Percentiles rank a stretch among this genome's conserved stretches.
Conservation (phyloP, 1,140 invertebrate genomes). For the Sarcophaga bullata region DNA sequence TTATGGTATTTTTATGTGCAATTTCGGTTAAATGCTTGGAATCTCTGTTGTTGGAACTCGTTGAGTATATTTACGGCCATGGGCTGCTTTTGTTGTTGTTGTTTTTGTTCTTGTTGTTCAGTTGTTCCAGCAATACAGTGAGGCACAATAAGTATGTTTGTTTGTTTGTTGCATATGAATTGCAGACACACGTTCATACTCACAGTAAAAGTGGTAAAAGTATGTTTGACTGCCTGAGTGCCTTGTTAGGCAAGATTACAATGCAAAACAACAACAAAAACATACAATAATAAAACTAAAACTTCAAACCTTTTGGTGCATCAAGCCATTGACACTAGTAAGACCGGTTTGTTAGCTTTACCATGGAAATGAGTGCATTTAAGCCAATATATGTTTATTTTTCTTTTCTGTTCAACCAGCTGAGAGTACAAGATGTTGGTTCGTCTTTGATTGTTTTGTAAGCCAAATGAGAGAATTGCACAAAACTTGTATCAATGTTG, state of each 20-base stretch:
- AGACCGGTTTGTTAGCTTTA: conserved; percentile 37
- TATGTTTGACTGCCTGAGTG: conserved; percentile 22
- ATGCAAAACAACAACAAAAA: conserved; percentile 10
- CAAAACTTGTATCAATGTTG: too few species aligned
- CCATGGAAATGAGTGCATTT: neutral
- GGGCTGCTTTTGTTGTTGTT: conserved; percentile 20
- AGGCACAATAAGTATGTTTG: neutral
- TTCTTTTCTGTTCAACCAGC: neutral
- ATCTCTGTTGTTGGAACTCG: conserved; percentile 10
- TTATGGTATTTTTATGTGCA: neutral
- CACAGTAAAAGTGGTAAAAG: conserved; percentile 22
- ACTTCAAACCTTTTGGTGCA: conserved; percentile 29
- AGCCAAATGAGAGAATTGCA: too few species aligned
- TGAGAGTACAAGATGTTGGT: too few species aligned
- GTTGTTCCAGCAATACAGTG: neutral
- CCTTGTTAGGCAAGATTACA: conserved; percentile 28
- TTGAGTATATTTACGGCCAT: conserved; percentile 1
- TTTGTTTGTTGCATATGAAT: neutral
- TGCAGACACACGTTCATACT: neutral
- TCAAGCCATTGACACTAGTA: conserved; percentile 34
- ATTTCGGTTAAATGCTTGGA: neutral
- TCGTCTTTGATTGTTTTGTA: too few species aligned
- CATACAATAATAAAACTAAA: neutral
- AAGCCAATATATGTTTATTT: neutral
- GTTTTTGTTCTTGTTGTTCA: too few species aligned